Base-by-base conservation (phyloP, 2,113 vertebrate species). In the Choloepus hoffmanni region DNA sequence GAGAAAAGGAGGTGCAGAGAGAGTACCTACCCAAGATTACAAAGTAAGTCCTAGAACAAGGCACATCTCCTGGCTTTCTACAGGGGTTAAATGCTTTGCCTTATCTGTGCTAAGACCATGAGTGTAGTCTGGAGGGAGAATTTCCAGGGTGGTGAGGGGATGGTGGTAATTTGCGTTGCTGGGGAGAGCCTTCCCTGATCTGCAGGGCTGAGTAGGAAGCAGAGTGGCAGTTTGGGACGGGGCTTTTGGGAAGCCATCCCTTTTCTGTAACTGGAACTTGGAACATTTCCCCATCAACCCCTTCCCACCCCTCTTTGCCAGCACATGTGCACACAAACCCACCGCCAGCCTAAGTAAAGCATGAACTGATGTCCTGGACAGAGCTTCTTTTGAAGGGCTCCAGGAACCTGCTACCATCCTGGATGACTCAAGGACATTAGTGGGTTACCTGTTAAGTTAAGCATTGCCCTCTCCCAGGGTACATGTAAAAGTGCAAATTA, bases 341-440 rank as follows among this genome's bases (percentile, higher is more conserved):
- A 21, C 12, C 26, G 30, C 82, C 60, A 53, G 12, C 6, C 86
- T 48, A 63, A 62, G n/a, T 28, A 48, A 53, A 84, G n/a, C 70
- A 18, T 48, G 58, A 73, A 45, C 43, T 77, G 55, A 7, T 28
- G 16, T 89, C 68, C 43, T 67, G 58, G 79, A 78, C 53, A 72
- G 53, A 85, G 15, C 74, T 89, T 48, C 40, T 86, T 94, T 78
- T 77, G 28, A 89, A 82, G 72, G 14, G 15, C 72, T 33, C 73
- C 60, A 53, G 60, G 60, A 88, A 33, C 60, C 33, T 83, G 30
- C 53, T 43, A 53, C 30, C 33, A 30, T 55, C 11, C 7, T 55
- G 67, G 82, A 28, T 72, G 67, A 93, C 26, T 45, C n/a, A 60
- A 30, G 76, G 40, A 62, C 60, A 15, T 96, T 65, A 11, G 4